Evolutionary conservation across 2,888 invertebrate genomes (phyloP), one percentile per base, ranked within the genome.

Genomic region (Drosophila aldrichi): DNA sequence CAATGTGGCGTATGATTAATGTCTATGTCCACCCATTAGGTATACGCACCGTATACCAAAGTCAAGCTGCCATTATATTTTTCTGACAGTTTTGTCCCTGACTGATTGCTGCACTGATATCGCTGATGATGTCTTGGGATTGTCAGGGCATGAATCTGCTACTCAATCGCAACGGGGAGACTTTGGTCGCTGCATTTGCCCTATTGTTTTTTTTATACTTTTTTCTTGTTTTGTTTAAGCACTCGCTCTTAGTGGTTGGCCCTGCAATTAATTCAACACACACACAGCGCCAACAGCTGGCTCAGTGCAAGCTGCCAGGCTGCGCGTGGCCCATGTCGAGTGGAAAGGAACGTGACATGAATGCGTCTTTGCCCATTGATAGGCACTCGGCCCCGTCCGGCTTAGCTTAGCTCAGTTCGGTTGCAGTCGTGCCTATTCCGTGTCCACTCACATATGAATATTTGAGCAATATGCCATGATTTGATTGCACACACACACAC

Each of bases 1-100:
- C 89, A 82, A 76, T 70, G 79, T 77, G 87, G 70, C 84, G 74
- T 79, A 86, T 84, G 89, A 84, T 88, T 88, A 84, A 84, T 84
- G 89, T 86, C 66, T 65, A 34, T 63, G 65, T n/a, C 54, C 34
- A 32, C 29, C 48, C 60, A 80, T 82, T 77, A 71, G 64, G 82
- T 64, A 81, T 81, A 78, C 79, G 81, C 82, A 63, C 43, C 25
- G 63, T 29, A 9, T 32, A 7, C 54, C 57, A 2, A 1, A 16
- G 20, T 12, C 44, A 22, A 7, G 44, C 44, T 44, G 43, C 5
- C 2, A 34, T 34, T 51, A 51, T 34, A 8, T 46, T 25, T n/a
- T 5, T 14, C 25, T 25, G 25, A 9, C 46, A 25, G 10, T 16
- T n/a, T 25, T 10, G 25, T 25, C 25, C 4, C 46, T 29, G n/a